Percentiles rank a stretch among this genome's conserved stretches.
Evolutionary conservation across 1,140 invertebrate genomes (phyloP).

Genomic region (Aphelinus certus): DNA sequence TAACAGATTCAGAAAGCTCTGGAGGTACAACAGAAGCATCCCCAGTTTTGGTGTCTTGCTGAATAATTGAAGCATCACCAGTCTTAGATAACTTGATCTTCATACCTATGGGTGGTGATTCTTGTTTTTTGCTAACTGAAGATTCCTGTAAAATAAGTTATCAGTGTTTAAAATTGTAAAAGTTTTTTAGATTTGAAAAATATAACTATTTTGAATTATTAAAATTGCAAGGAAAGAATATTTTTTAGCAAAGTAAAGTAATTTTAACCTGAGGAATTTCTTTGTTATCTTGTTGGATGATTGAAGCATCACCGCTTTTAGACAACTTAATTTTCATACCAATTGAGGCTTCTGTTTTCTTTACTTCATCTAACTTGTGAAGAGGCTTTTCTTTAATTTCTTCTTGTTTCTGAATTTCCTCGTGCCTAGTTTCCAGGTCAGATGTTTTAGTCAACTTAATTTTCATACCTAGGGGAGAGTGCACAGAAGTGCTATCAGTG

Average conservation of each 20-base stretch:
- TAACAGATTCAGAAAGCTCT: slow-evolving; percentile 32
- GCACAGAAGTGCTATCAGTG: slow-evolving; percentile 53
- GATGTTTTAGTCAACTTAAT: slow-evolving; percentile 60
- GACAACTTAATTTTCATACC: slow-evolving; percentile 58
- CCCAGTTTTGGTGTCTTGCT: slow-evolving; percentile 23
- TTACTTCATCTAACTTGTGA: slow-evolving; percentile 51
- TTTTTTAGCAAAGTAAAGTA: background rate
- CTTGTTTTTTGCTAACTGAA: slow-evolving; percentile 45
- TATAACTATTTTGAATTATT: background rate
- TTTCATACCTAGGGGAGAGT: slow-evolving; percentile 61
- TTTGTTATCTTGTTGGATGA: slow-evolving; percentile 51
- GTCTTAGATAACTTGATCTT: slow-evolving; percentile 63
- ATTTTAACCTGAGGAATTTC: slow-evolving; percentile 44
- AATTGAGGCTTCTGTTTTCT: slow-evolving; percentile 52
- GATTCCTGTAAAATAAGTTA: slow-evolving; percentile 22
- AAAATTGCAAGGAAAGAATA: background rate
- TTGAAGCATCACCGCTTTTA: slow-evolving; percentile 53
- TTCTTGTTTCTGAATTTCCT: slow-evolving; percentile 47
- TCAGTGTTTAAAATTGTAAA: slow-evolving; percentile 8
- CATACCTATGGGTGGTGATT: slow-evolving; percentile 58
- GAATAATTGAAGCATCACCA: slow-evolving; percentile 61
- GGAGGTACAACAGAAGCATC: slow-evolving; percentile 56
- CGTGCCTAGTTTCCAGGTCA: slow-evolving; percentile 47
- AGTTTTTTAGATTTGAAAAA: slow-evolving; percentile 17
- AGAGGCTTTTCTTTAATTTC: slow-evolving; percentile 49